Base-by-base conservation (phyloP, 2,888 invertebrate genomes). In the Phania funesta region DNA sequence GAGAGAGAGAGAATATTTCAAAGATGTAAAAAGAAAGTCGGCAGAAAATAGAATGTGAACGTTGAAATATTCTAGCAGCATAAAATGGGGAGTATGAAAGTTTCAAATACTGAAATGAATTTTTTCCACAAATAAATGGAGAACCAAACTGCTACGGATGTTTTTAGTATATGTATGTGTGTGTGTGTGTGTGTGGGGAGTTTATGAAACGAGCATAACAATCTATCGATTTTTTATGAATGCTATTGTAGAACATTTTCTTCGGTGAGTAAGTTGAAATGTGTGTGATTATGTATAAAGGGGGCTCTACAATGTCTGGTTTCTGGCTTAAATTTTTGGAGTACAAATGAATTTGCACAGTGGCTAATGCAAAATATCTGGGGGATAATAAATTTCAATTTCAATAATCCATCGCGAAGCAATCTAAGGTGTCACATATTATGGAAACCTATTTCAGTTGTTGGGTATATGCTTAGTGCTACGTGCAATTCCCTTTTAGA, bases 221-320 rank as follows among this genome's bases (percentile, higher is more conserved):
- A 29, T 62, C 46, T 75, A 76, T 76, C 29, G 76, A 76, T 76
- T 76, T 76, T 64, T 74, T 32, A n/a, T n/a, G n/a, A 50, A 18
- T 8, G 0, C 11, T 38, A 13, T 38, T 38, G 35, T n/a, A 3
- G 35, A 38, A 38, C 35, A 38, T 75, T 56, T 29, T 5, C 20
- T 8, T 64, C 22, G 2, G 2, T 50, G 65, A 22, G 16, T 35
- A 24, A 24, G 50, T 35, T 16, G 2, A 65, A n/a, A 22, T 26
- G 32, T 56, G 32, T 35, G 11, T 26, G 29, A 29, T 13, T 32
- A n/a, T n/a, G 8, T 16, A n/a, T 44, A n/a, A 38, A 18, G 32
- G 22, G 35, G 46, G 32, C 48, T 54, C 18, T 52, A 32, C 54
- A 35, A 44, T 74, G 74, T 74, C 74, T 74, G 64, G 74, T 64